Percentiles rank a stretch among this genome's conserved stretches.
Conservation (phyloP, 2,888 invertebrate genomes). For the Parasteatoda lunata region DNA sequence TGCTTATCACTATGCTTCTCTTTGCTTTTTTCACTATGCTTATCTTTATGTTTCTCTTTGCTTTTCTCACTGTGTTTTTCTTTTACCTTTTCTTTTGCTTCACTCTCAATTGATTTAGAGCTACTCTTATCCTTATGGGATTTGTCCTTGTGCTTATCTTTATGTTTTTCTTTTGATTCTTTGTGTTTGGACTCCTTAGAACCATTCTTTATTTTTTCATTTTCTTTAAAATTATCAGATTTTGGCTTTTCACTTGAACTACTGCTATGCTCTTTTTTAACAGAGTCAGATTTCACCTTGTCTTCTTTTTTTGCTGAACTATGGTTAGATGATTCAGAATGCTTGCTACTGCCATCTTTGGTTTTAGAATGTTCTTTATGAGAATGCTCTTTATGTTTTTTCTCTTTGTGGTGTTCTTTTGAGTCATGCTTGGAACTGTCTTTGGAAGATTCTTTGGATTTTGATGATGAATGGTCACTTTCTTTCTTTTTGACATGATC, state of each 20-base stretch:
- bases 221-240: conserved; percentile 61
- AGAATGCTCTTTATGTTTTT: conserved; percentile 27
- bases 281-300: conserved; percentile 17
- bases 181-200: conserved; percentile 44
- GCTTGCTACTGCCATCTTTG: conserved; percentile 39
- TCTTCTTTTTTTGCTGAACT: conserved; percentile 30
- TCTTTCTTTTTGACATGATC: conserved; percentile 65
- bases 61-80: conserved; percentile 47
- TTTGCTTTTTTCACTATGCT: conserved; percentile 38
- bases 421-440: conserved; percentile 27
- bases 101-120: conserved; percentile 23
- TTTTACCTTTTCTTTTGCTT: conserved; percentile 21
- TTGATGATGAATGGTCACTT: conserved; percentile 21
- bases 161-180: conserved; percentile 57
- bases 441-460: conserved; percentile 35
- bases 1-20: conserved; percentile 30
- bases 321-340: conserved; percentile 45
- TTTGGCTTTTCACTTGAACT: conserved; percentile 45
- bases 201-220: conserved; percentile 55
- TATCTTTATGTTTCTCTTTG: conserved; percentile 45
- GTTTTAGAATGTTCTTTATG: conserved; percentile 33
- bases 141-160: conserved; percentile 59
- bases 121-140: conserved; percentile 40
- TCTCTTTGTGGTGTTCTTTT: conserved; percentile 49
- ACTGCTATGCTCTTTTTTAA: conserved; percentile 21